These are phyloP conservation scores for Melanerpes formicivorus DNA, from an alignment of 2,113 vertebrate genomes.

Conservation along the genomic window DNA sequence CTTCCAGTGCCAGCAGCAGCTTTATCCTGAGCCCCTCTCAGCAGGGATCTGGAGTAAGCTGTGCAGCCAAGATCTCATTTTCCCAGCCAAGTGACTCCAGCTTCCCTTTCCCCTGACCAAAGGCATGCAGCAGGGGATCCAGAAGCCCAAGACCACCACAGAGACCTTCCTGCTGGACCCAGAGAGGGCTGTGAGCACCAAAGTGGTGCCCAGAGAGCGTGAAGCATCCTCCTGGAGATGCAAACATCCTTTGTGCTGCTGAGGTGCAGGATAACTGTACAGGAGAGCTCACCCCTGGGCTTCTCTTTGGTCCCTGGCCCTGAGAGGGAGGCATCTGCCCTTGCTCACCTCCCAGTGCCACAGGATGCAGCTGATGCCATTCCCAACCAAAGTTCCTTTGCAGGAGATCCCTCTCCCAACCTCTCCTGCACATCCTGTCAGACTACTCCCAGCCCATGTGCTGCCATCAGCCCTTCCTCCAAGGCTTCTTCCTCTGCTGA, in stretches of 20 bases:
- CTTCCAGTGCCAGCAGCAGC: accelerated
- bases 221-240: not conserved
- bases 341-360: accelerated
- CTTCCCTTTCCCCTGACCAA: not conserved
- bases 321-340: not conserved
- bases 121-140: accelerated
- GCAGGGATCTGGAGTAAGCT: not conserved
- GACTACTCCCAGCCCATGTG: not conserved
- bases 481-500: not conserved
- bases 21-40: accelerated
- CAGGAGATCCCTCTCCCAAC: not conserved
- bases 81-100: not conserved
- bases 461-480: not conserved
- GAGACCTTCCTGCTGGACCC: not conserved
- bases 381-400: not conserved
- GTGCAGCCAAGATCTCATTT: not conserved
- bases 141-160: accelerated
- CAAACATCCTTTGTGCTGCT: not conserved
- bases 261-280: not conserved
- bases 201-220: accelerated
- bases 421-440: not conserved
- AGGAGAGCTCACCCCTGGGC: not conserved
- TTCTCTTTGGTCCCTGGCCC: not conserved
- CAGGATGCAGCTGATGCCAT: accelerated
- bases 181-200: accelerated